Evolutionary conservation across 64 coral and sea anemone genomes (phyloP).

Genomic region (Platygyra sinensis): DNA sequence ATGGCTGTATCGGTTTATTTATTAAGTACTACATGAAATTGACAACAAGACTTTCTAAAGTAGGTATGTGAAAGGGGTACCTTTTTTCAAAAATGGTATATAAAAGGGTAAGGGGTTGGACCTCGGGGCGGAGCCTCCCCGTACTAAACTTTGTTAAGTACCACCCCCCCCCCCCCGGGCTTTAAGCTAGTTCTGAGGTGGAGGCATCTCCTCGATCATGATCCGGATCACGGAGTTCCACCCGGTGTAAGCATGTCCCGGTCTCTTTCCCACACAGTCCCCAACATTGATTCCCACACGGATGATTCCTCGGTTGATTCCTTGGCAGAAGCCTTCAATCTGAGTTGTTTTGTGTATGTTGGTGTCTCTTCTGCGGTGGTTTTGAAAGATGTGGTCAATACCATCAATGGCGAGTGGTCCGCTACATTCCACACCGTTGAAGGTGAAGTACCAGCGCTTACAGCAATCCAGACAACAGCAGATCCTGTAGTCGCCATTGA

Average conservation of each 20-base stretch:
- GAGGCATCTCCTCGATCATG: not conserved
- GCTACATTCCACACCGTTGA: slow-evolving; percentile 5
- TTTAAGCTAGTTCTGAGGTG: not conserved
- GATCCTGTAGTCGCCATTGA: slow-evolving; percentile 26
- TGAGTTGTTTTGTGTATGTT: not conserved
- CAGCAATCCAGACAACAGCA: not conserved
- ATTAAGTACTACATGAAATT: no score
- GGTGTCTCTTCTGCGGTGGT: not conserved
- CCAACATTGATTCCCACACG: not conserved
- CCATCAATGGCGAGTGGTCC: slow-evolving; percentile 29
- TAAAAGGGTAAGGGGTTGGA: no score
- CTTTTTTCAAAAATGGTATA: no score
- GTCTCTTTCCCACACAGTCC: not conserved
- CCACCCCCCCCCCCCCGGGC: no score
- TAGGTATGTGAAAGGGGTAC: no score
- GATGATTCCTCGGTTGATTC: not conserved
- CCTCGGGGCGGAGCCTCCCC: no score
- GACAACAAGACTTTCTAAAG: no score
- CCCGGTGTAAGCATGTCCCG: not conserved
- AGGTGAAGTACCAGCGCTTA: slow-evolving; percentile 40
- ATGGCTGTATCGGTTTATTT: no score
- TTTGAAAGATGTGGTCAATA: not conserved
- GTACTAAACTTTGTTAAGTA: no score
- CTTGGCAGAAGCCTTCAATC: slow-evolving; percentile 1
- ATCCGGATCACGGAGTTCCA: slow-evolving; percentile 9